Evolutionary conservation across 2,113 vertebrate genomes (phyloP).

Genomic region (Myocastor coypus): DNA sequence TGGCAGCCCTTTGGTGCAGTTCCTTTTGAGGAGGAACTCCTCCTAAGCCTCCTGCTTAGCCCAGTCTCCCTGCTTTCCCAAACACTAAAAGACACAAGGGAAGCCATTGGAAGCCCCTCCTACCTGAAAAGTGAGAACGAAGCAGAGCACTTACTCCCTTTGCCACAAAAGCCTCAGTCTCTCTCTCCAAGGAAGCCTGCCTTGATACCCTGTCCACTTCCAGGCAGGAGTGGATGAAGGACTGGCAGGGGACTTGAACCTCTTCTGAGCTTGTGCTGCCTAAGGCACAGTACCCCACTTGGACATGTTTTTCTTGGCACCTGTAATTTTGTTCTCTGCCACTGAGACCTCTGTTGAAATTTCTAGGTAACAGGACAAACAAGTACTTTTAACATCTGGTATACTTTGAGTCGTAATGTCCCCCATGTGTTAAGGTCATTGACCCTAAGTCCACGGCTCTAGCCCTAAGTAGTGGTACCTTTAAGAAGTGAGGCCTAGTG

Average conservation of each 20-base stretch:
- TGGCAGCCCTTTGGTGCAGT: too few species aligned
- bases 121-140: not conserved
- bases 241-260: not conserved
- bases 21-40: not conserved
- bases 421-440: not conserved
- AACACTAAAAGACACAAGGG: not conserved
- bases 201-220: not conserved
- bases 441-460: not conserved
- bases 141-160: too few species aligned
- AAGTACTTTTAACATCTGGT: conserved; percentile 8
- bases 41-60: not conserved
- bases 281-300: not conserved
- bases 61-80: not conserved
- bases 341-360: conserved; percentile 7
- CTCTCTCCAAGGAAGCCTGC: not conserved
- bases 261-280: not conserved
- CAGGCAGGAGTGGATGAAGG: not conserved
- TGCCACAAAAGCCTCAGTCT: not conserved
- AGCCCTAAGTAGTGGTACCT: not conserved
- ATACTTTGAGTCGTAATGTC: not conserved
- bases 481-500: not conserved
- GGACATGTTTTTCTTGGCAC: not conserved
- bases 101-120: not conserved
- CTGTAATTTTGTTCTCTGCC: not conserved
- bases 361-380: not conserved